Evolutionary conservation across 30 jellyfish, hydroid and myxozoan genomes (phyloP).

Genomic region (Catostylus mosaicus): DNA sequence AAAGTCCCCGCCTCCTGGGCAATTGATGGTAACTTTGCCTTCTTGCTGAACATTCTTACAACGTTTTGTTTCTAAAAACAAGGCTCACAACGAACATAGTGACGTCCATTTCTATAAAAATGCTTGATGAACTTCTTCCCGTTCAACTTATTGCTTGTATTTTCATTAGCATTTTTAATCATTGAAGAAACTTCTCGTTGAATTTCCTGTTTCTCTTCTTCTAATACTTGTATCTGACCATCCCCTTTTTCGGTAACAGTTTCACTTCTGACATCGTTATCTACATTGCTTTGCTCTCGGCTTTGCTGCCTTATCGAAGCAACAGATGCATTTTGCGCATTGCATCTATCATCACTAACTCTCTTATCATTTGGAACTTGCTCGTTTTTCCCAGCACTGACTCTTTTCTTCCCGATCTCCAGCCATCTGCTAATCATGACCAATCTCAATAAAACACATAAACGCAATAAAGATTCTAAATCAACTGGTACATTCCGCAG

Average conservation of each 20-base stretch:
- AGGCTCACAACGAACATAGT: no score
- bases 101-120: no score
- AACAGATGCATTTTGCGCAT: not conserved
- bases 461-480: no score
- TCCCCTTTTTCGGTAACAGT: not conserved
- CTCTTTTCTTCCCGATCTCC: conserved; percentile 13
- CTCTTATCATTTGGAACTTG: conserved; percentile 9
- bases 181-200: not conserved
- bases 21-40: no score
- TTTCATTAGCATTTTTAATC: not conserved
- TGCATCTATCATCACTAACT: not conserved
- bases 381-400: not conserved
- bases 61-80: no score
- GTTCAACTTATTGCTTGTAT: not conserved
- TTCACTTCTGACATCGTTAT: not conserved
- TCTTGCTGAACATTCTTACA: no score
- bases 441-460: no score
- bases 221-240: no score
- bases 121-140: not conserved
- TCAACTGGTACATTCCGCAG: no score
- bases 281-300: conserved; percentile 8
- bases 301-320: conserved; percentile 3
- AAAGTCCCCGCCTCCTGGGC: no score
- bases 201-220: no score
- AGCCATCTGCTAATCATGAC: no score